Percentiles rank a stretch among this genome's conserved stretches.
These are phyloP conservation scores for Whitmania pigra DNA, from an alignment of 1,140 invertebrate species.

Conservation along the genomic window DNA sequence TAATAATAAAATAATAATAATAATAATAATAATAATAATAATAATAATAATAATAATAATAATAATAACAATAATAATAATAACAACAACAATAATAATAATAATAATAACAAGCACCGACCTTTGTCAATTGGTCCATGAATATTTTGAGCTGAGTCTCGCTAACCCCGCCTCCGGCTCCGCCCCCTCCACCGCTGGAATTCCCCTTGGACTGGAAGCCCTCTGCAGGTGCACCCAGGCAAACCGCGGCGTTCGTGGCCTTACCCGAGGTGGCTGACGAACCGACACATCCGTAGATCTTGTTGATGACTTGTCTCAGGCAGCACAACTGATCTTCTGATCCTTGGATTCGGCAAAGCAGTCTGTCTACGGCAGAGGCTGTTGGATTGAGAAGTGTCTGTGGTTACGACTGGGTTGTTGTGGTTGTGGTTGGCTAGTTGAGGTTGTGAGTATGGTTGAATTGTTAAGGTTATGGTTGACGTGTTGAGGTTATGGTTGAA, in stretches of 20 bases:
- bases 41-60: too few relatives aligned
- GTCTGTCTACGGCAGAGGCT: conserved; percentile 8
- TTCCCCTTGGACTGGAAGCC: background rate
- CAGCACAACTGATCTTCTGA: conserved; percentile 17
- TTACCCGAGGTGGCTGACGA: background rate
- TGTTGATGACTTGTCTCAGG: conserved; percentile 10
- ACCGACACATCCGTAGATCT: conserved; percentile 1
- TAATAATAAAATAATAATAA: too few relatives aligned
- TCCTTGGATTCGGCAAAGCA: conserved; percentile 15
- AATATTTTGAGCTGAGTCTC: background rate
- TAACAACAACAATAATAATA: too few relatives aligned
- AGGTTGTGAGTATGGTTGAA: too few relatives aligned
- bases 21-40: too few relatives aligned
- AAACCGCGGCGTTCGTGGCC: background rate
- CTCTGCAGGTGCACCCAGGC: background rate
- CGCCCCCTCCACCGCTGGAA: background rate
- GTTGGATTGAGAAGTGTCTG: background rate
- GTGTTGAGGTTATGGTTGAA: too few relatives aligned
- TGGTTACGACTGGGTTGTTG: background rate
- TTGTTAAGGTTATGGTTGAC: too few relatives aligned
- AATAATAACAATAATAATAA: too few relatives aligned
- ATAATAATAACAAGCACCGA: background rate
- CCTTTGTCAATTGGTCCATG: conserved; percentile 10
- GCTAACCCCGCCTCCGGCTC: background rate
- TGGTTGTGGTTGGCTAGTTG: background rate